Conservation (phyloP, 2,888 invertebrate species). For the Apotomis betuletana region DNA sequence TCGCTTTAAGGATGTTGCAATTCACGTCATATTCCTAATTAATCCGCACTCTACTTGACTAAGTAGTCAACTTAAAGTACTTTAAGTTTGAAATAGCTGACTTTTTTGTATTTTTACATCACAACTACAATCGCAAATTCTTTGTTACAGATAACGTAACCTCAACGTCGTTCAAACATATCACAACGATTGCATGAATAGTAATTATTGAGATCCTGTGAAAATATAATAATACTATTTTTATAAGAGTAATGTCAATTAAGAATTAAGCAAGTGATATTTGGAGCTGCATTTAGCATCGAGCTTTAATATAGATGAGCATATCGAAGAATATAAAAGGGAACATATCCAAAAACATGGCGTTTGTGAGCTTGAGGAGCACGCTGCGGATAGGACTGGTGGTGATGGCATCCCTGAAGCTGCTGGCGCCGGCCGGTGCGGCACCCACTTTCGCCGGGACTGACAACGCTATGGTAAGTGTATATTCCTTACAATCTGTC, state of each 20-base stretch:
- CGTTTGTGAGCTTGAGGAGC: constrained; percentile 63
- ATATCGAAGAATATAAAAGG: constrained; percentile 57
- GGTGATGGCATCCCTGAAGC: constrained; percentile 62
- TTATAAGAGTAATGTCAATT: constrained; percentile 63
- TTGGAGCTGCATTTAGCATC: constrained; percentile 53
- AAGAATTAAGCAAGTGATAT: constrained; percentile 43
- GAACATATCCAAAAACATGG: constrained; percentile 64
- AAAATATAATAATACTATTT: constrained; percentile 40
- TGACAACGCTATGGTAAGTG: constrained; percentile 78
- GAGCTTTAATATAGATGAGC: constrained; percentile 57
- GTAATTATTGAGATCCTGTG: constrained; percentile 49
- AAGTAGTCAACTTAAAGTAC: too few relatives aligned
- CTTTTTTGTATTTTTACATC: background rate
- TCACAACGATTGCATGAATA: constrained; percentile 54
- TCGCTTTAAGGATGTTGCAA: too few relatives aligned
- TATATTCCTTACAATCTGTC: constrained; percentile 21
- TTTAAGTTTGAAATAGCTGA: background rate
- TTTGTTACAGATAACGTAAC: constrained; percentile 72
- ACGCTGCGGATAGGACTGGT: constrained; percentile 61
- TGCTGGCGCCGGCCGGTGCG: constrained; percentile 69
- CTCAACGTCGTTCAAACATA: constrained; percentile 56
- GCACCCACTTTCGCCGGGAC: constrained; percentile 74
- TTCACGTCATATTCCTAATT: too few relatives aligned
- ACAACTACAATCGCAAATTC: constrained; percentile 43
- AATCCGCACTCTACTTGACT: background rate